Percentiles rank a stretch among this genome's conserved stretches.
These are phyloP conservation scores for Drepana arcuata DNA, from an alignment of 1,140 invertebrate species.

Conservation along the genomic window DNA sequence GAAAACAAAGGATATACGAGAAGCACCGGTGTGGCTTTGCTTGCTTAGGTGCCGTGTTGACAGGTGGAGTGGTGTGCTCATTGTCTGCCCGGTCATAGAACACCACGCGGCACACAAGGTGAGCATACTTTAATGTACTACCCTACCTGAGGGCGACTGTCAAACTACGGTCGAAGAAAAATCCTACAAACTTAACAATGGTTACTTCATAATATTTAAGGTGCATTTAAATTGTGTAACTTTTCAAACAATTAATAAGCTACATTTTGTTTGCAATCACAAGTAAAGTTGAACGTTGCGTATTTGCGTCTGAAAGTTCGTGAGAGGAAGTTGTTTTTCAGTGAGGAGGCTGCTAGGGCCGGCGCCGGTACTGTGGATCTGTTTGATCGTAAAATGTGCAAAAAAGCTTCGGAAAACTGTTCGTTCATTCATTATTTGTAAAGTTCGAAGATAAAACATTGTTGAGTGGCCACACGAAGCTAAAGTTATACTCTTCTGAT, in stretches of 20 bases:
- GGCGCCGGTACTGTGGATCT: conserved; percentile 34
- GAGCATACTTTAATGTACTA: conserved; percentile 16
- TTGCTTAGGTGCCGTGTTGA: conserved; percentile 53
- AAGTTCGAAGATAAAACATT: no score
- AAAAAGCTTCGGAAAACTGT: neutral
- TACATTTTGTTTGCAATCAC: conserved; percentile 15
- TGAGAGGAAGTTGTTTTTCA: no score
- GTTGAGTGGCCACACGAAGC: no score
- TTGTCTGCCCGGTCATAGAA: conserved; percentile 28
- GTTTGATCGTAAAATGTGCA: neutral
- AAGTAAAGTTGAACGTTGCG: conserved; percentile 32
- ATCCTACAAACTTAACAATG: no score
- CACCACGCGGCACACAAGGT: conserved; percentile 23
- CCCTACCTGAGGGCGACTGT: no score
- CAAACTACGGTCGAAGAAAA: no score
- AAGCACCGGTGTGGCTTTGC: conserved; percentile 25
- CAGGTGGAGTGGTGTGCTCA: conserved; percentile 34
- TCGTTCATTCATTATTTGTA: no score
- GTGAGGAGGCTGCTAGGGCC: conserved; percentile 41
- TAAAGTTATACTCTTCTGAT: no score
- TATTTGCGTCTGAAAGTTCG: conserved; percentile 14
- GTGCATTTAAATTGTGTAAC: neutral
- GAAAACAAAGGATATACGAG: conserved; percentile 55
- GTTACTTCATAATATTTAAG: neutral
- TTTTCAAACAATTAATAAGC: neutral